Conservation (phyloP, 2,113 vertebrate species). For the Ammospiza caudacuta region DNA sequence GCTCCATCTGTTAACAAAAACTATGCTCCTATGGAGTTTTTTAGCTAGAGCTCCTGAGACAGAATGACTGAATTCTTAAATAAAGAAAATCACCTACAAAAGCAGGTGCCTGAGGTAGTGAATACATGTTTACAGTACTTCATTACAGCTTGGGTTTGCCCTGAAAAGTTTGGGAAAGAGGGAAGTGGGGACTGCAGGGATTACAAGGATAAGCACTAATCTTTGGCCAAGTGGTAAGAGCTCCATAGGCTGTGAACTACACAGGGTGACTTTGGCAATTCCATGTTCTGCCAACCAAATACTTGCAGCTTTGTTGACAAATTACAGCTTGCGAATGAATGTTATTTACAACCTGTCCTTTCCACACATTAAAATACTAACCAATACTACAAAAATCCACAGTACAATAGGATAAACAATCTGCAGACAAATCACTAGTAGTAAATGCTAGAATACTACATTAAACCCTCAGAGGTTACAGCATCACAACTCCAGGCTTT, state of each 20-base stretch:
- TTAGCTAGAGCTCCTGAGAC: not conserved
- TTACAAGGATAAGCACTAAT: accelerated
- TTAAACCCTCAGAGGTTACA: not conserved
- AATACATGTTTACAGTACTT: not conserved
- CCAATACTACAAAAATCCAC: not conserved
- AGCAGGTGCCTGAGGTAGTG: not conserved
- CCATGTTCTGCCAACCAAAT: not conserved
- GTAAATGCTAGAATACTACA: accelerated
- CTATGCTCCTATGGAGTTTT: not conserved
- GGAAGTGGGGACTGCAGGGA: not conserved
- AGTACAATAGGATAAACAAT: not conserved
- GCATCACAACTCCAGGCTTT: not conserved
- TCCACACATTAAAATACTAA: not conserved
- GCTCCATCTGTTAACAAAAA: not conserved
- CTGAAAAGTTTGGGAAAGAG: not conserved
- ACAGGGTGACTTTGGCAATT: not conserved
- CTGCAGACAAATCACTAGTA: not conserved
- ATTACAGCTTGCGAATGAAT: not conserved
- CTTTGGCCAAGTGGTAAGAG: not conserved
- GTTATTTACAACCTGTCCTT: not conserved
- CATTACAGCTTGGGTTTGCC: not conserved
- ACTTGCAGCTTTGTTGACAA: not conserved
- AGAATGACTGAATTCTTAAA: not conserved
- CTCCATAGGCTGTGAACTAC: not conserved
- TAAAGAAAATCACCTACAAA: not conserved